Evolutionary conservation across 2,113 vertebrate species (phyloP).

Genomic region (Etheostoma cragini): DNA sequence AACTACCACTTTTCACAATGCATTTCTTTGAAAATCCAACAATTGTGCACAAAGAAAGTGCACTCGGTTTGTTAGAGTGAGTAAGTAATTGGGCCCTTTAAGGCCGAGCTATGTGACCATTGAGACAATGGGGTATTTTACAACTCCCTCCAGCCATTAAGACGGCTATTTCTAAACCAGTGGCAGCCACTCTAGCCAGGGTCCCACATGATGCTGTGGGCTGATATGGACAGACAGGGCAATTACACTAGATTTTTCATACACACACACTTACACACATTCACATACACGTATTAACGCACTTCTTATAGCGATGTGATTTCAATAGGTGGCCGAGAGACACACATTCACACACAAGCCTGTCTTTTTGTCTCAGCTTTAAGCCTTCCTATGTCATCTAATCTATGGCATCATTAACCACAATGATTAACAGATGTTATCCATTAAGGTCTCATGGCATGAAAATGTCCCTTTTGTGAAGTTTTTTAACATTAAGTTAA

Average conservation of each 20-base stretch:
- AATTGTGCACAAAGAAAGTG: conserved; percentile 64
- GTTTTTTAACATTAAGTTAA: no score
- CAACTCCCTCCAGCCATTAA: conserved; percentile 76
- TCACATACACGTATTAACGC: conserved; percentile 43
- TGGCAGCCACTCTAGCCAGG: conserved; percentile 73
- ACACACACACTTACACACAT: conserved; percentile 32
- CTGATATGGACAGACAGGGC: conserved; percentile 76
- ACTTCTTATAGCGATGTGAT: conserved; percentile 61
- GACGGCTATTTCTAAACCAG: conserved; percentile 74
- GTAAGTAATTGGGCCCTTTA: conserved; percentile 74
- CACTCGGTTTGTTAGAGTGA: conserved; percentile 70
- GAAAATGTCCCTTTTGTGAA: no score
- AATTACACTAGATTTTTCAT: conserved; percentile 74
- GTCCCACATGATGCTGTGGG: conserved; percentile 77
- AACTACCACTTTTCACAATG: conserved; percentile 22
- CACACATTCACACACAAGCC: conserved; percentile 16
- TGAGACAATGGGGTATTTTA: conserved; percentile 79
- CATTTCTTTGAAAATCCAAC: conserved; percentile 49
- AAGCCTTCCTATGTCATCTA: conserved; percentile 70
- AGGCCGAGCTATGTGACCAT: conserved; percentile 66
- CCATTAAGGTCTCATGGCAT: conserved; percentile 15
- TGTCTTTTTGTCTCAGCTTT: conserved; percentile 58
- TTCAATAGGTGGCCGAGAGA: conserved; percentile 51
- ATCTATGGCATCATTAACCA: conserved; percentile 80
- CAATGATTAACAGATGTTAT: conserved; percentile 80